A percentile compares a stretch with the other conserved stretches of the same genome.
Evolutionary conservation across 2,797 vertebrate species (phyloP).

Genomic region (Gephyroberyx darwinii): DNA sequence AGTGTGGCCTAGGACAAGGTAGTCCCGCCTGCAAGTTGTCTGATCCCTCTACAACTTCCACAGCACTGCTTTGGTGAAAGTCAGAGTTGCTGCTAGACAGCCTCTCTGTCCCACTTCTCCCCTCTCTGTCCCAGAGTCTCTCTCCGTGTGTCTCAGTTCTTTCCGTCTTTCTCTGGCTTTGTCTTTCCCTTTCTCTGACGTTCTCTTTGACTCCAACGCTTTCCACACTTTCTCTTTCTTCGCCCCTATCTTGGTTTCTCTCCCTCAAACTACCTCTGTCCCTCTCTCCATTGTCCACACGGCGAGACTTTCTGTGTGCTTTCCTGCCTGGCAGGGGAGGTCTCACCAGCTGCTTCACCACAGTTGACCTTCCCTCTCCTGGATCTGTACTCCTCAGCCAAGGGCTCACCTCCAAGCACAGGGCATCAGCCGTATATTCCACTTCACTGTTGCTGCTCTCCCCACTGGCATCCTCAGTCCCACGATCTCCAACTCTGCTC

Average conservation of each 20-base stretch:
- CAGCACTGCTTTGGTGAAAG: constrained; percentile 36
- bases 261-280: constrained; percentile 66
- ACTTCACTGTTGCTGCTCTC: constrained; percentile 52
- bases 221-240: constrained; percentile 38
- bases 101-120: constrained; percentile 42
- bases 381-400: constrained; percentile 54
- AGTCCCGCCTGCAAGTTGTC: constrained; percentile 46
- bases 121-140: constrained; percentile 20
- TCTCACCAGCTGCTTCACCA: constrained; percentile 62
- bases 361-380: constrained; percentile 66
- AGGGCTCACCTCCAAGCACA: constrained; percentile 76
- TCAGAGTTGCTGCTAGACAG: constrained; percentile 50
- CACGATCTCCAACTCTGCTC: constrained; percentile 21
- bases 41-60: constrained; percentile 66
- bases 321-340: constrained; percentile 68
- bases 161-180: constrained; percentile 36
- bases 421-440: constrained; percentile 74
- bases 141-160: constrained; percentile 30
- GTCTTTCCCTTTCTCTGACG: constrained; percentile 34
- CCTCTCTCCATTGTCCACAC: constrained; percentile 78
- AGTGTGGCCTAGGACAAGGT: constrained; percentile 11
- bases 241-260: constrained; percentile 36
- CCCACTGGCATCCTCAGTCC: constrained; percentile 43
- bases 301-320: constrained; percentile 79
- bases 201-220: constrained; percentile 1